A percentile compares a stretch with the other conserved stretches of the same genome.
Evolutionary conservation across 2,797 vertebrate genomes (phyloP).

Genomic region (Peromyscus melanophrys): DNA sequence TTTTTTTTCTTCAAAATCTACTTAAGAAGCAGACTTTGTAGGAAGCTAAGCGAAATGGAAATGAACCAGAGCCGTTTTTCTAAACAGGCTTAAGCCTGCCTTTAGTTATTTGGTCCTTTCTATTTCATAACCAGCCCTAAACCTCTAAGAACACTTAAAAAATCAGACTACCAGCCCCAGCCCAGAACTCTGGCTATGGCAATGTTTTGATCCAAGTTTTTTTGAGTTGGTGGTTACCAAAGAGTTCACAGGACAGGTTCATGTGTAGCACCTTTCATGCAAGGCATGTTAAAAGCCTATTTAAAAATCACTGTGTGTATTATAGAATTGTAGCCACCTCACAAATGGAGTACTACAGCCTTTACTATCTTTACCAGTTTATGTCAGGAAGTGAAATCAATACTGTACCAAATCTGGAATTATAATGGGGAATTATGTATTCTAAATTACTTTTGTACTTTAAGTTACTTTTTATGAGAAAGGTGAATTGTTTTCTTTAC

Average conservation of each 20-base stretch:
- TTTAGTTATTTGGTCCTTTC: conserved; percentile 53
- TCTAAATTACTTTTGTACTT: conserved; percentile 77
- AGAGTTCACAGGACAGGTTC: conserved; percentile 79
- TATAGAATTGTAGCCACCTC: conserved; percentile 69
- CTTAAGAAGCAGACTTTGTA: conserved; percentile 62
- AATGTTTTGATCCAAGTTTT: conserved; percentile 65
- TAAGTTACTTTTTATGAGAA: conserved; percentile 80
- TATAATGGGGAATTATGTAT: conserved; percentile 68
- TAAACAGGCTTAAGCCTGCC: conserved; percentile 8
- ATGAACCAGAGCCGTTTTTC: conserved; percentile 27
- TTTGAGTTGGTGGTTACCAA: conserved; percentile 83
- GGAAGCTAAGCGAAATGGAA: conserved; percentile 63
- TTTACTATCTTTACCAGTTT: conserved; percentile 61
- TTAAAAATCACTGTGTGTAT: conserved; percentile 76
- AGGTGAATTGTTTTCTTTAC: conserved; percentile 76
- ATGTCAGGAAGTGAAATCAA: conserved; percentile 78
- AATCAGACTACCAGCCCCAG: conserved; percentile 68
- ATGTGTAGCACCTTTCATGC: conserved; percentile 81
- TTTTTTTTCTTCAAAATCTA: conserved; percentile 64
- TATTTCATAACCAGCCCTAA: conserved; percentile 64
- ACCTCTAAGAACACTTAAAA: conserved; percentile 21
- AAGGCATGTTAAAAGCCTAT: conserved; percentile 70
- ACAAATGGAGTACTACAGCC: conserved; percentile 70
- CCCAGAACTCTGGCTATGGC: conserved; percentile 60
- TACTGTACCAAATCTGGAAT: conserved; percentile 80